These are phyloP conservation scores for Creontiades dilutus DNA, from an alignment of 2,888 invertebrate genomes.

Conservation along the genomic window DNA sequence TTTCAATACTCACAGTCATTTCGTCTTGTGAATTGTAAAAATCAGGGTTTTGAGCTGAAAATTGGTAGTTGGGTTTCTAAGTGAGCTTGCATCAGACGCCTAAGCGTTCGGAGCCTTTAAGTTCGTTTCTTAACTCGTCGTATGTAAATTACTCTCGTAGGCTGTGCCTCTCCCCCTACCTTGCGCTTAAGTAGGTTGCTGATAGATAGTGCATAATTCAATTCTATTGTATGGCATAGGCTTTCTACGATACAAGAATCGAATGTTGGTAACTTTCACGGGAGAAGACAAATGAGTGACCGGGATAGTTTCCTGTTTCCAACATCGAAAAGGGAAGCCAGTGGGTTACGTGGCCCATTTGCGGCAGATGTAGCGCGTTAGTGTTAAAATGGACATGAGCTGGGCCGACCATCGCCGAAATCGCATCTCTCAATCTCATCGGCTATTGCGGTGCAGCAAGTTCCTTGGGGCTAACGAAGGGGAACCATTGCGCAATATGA, in stretches of 20 bases:
- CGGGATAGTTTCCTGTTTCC: not conserved
- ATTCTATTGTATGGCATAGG: not conserved
- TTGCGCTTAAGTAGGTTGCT: too few relatives aligned
- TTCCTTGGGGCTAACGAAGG: constrained; percentile 21
- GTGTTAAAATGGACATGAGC: not conserved
- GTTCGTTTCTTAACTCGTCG: too few relatives aligned
- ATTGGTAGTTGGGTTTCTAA: too few relatives aligned
- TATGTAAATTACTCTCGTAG: too few relatives aligned
- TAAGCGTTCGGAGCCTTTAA: too few relatives aligned
- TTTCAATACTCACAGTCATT: too few relatives aligned
- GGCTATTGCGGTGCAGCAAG: not conserved
- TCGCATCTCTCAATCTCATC: constrained; percentile 21
- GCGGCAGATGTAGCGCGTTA: not conserved
- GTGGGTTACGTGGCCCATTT: not conserved
- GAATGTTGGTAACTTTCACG: not conserved
- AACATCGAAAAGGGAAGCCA: not conserved
- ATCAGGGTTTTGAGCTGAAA: too few relatives aligned
- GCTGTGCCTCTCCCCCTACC: too few relatives aligned
- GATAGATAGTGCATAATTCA: not conserved
- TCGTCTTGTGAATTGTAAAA: too few relatives aligned
- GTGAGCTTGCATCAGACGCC: too few relatives aligned
- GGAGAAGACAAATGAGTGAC: not conserved
- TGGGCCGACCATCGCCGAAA: constrained; percentile 7
- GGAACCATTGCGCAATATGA: constrained; percentile 28
- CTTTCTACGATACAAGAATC: not conserved